Evolutionary conservation across 2,113 vertebrate genomes (phyloP).

Genomic region (Labeo catla): DNA sequence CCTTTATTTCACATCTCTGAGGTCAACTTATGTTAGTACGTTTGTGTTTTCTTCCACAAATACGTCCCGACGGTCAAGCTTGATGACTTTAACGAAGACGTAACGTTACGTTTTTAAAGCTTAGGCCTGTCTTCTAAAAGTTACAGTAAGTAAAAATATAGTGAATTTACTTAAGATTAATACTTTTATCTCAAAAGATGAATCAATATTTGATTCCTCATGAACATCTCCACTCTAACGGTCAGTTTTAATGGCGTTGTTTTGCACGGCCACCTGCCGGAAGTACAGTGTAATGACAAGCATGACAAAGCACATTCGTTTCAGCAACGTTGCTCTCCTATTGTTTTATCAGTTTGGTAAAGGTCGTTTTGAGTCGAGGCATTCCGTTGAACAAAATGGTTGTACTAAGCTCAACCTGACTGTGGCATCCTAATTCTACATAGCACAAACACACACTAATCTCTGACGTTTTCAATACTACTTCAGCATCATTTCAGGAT

Average conservation of each 20-base stretch:
- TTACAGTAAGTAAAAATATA: not conserved
- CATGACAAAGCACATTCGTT: constrained; percentile 27
- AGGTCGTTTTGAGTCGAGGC: too few relatives aligned
- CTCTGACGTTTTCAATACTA: too few relatives aligned
- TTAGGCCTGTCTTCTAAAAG: not conserved
- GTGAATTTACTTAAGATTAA: too few relatives aligned
- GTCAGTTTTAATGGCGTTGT: not conserved
- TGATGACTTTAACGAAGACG: not conserved
- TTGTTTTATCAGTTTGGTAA: too few relatives aligned
- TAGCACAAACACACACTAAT: too few relatives aligned
- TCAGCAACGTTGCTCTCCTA: not conserved
- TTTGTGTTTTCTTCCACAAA: not conserved
- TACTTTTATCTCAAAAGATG: not conserved
- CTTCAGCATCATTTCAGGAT: too few relatives aligned
- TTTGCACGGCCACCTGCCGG: constrained; percentile 23
- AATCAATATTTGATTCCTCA: not conserved
- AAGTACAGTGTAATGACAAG: not conserved
- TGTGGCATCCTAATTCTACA: too few relatives aligned
- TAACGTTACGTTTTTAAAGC: not conserved
- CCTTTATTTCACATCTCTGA: not conserved
- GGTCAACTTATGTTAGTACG: not conserved
- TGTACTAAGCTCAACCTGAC: too few relatives aligned
- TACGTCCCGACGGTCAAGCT: not conserved
- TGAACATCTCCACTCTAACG: not conserved
- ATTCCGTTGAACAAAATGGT: too few relatives aligned